A percentile compares a stretch with the other conserved stretches of the same genome.
These are phyloP conservation scores for Dendrolimus pini DNA, from an alignment of 2,888 invertebrate species.

Conservation along the genomic window DNA sequence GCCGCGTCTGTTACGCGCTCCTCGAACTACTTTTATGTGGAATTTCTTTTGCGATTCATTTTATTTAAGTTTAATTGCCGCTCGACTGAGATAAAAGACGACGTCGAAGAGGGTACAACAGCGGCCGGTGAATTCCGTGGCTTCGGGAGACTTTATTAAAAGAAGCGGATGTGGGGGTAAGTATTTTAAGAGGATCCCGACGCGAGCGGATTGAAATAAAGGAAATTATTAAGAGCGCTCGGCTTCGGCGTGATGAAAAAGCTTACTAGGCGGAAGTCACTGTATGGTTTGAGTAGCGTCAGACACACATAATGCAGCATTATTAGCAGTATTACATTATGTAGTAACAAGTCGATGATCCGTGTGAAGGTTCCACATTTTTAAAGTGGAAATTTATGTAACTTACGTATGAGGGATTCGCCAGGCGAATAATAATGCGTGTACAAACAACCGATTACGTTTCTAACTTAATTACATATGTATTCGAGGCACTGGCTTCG, in stretches of 20 bases:
- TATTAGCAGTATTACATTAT: conserved; percentile 32
- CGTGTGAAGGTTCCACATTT: conserved; percentile 53
- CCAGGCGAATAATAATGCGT: conserved; percentile 46
- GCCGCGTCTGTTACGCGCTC: conserved; percentile 21
- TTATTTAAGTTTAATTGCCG: conserved; percentile 61
- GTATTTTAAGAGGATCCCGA: conserved; percentile 73
- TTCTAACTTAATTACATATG: conserved; percentile 45
- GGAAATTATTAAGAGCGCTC: conserved; percentile 74
- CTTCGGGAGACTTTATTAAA: conserved; percentile 69
- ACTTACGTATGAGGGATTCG: conserved; percentile 24
- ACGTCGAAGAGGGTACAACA: conserved; percentile 50
- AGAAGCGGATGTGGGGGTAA: conserved; percentile 74
- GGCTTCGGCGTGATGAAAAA: conserved; percentile 33
- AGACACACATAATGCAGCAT: conserved; percentile 31
- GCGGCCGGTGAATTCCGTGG: conserved; percentile 61
- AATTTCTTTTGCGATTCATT: conserved; percentile 58
- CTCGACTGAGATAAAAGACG: conserved; percentile 61
- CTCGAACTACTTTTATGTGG: conserved; percentile 51
- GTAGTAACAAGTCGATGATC: conserved; percentile 52
- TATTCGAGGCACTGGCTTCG: conserved; percentile 34
- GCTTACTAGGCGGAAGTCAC: conserved; percentile 62
- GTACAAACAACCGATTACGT: conserved; percentile 52
- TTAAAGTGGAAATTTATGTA: conserved; percentile 53
- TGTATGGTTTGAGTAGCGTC: conserved; percentile 44
- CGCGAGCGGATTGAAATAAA: conserved; percentile 70